Evolutionary conservation across 2,113 vertebrate genomes (phyloP).

Genomic region (Platysternon megacephalum): DNA sequence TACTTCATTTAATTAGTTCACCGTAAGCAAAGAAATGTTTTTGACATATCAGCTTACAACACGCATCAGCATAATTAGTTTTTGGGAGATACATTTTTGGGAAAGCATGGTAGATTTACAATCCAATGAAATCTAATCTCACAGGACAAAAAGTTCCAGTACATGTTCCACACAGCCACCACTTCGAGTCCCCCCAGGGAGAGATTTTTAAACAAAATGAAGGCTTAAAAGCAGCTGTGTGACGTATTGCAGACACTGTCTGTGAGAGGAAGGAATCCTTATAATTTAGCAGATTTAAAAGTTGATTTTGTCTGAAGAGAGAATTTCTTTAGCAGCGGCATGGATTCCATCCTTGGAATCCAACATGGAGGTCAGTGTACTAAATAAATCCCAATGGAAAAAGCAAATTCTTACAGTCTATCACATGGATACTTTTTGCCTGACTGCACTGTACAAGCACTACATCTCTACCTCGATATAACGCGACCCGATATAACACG

Average conservation of each 20-base stretch:
- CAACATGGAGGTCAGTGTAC: not conserved
- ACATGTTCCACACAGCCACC: not conserved
- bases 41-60: not conserved
- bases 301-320: not conserved
- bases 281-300: not conserved
- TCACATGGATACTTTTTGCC: not conserved
- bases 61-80: slow-evolving; percentile 3
- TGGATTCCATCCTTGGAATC: not conserved
- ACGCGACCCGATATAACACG: too few relatives aligned
- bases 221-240: not conserved
- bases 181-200: not conserved
- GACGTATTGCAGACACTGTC: not conserved
- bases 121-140: not conserved
- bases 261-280: not conserved
- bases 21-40: slow-evolving; percentile 25
- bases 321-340: not conserved
- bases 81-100: not conserved
- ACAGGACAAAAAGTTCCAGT: not conserved
- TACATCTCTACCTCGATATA: too few relatives aligned
- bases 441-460: not conserved
- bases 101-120: not conserved
- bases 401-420: slow-evolving; percentile 1
- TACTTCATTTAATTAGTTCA: slow-evolving; percentile 2
- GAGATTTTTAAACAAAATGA: not conserved
- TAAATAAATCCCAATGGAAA: slow-evolving; percentile 4